A percentile compares a stretch with the other conserved stretches of the same genome.
Conservation (phyloP, 2,797 vertebrate species). For the Bovichtus diacanthus region DNA sequence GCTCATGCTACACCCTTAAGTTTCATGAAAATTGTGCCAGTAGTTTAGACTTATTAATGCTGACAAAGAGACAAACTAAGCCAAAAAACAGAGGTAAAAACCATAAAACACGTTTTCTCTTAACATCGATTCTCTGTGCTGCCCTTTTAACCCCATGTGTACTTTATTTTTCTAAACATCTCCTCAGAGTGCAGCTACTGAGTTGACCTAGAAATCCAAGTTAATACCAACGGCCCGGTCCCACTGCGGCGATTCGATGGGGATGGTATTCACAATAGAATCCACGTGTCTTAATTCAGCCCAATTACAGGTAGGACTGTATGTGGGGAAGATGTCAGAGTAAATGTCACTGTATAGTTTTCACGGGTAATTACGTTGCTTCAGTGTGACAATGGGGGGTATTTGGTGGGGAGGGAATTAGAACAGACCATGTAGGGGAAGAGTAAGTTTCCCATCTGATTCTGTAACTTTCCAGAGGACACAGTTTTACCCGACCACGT, state of each 20-base stretch:
- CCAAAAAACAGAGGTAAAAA: too few relatives aligned
- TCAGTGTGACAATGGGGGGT: constrained; percentile 34
- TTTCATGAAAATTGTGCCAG: too few relatives aligned
- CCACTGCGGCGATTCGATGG: constrained; percentile 51
- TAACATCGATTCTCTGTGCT: constrained; percentile 19
- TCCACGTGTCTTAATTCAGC: constrained; percentile 68
- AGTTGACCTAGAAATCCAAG: constrained; percentile 55
- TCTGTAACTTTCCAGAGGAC: constrained; percentile 41
- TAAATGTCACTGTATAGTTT: constrained; percentile 73
- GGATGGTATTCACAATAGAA: constrained; percentile 56
- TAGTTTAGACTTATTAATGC: too few relatives aligned
- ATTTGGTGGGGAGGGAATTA: constrained; percentile 39
- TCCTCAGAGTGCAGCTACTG: constrained; percentile 20
- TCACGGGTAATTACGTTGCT: constrained; percentile 68
- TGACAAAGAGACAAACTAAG: too few relatives aligned
- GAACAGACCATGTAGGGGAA: constrained; percentile 2
- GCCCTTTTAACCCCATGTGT: constrained; percentile 50
- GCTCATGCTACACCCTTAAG: too few relatives aligned
- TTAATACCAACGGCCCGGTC: constrained; percentile 64
- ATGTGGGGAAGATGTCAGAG: constrained; percentile 57
- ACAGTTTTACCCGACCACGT: not conserved
- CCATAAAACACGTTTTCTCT: constrained; percentile 21
- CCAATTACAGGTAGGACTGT: constrained; percentile 68
- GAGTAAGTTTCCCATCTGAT: constrained; percentile 31
- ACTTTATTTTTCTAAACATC: constrained; percentile 30